Evolutionary conservation across 2,797 vertebrate genomes (phyloP).

Genomic region (Hypotaenidia okinawae): DNA sequence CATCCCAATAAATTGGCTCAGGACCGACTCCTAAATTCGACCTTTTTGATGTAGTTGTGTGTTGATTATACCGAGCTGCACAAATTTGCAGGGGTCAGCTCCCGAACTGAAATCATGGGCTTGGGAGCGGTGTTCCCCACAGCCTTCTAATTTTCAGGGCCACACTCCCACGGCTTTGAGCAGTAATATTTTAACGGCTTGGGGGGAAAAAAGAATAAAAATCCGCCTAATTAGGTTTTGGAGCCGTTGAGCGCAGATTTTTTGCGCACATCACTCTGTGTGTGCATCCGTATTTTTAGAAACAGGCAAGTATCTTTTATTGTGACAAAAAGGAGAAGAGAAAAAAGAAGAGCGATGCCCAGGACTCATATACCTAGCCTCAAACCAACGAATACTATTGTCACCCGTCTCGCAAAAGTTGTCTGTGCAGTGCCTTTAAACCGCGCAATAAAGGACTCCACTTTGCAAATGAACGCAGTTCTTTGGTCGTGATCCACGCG

Average conservation of each 20-base stretch:
- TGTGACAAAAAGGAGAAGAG: background rate
- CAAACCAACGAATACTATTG: conserved; percentile 21
- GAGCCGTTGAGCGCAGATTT: background rate
- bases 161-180: background rate
- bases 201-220: background rate
- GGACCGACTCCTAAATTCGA: background rate
- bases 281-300: background rate
- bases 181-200: background rate
- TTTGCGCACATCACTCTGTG: background rate
- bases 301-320: background rate
- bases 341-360: conserved; percentile 1
- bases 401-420: conserved; percentile 13
- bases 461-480: background rate
- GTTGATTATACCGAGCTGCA: background rate
- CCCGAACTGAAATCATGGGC: background rate
- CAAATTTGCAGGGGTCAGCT: background rate
- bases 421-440: background rate
- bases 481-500: background rate
- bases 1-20: conserved; percentile 3
- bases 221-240: background rate
- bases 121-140: background rate
- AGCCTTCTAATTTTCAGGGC: conserved; percentile 1
- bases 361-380: background rate
- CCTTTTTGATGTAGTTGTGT: background rate
- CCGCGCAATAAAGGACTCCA: conserved; percentile 39